Evolutionary conservation across 2,888 invertebrate species (phyloP), one percentile per base, ranked within the genome.

Genomic region (Cheilosia variabilis): DNA sequence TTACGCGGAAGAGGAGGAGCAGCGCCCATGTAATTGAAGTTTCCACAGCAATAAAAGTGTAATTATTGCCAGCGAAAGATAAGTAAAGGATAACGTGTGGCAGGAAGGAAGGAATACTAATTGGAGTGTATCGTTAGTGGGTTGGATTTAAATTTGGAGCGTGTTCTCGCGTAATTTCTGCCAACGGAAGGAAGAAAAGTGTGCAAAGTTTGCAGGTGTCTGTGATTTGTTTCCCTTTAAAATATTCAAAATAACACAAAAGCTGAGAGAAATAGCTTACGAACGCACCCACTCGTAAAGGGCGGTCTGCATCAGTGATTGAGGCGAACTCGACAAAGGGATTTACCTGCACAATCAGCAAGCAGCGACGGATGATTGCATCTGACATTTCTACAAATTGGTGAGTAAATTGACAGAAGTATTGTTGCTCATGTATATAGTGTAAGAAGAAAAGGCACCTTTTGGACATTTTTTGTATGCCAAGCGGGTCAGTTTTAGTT

Each of bases 1-100:
- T 72, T 76, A 86, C 86, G 86, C 86, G 86, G 86, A 86, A 86
- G 81, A 86, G 86, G 86, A 73, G 86, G 80, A 81, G 71, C 81
- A 37, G 47, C n/a, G 27, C 71, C 37, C 76, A 58, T 86, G 62
- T 86, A 86, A 86, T 86, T 86, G 77, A 77, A 66, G 77, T 81
- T 84, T 73, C n/a, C 31, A 72, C 17, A 77, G 63, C 69, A 78
- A 69, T 75, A 76, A 60, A 60, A 58, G 66, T 66, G 66, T 77
- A 86, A 86, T 86, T 76, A 86, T 86, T 76, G 76, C 62, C 24
- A 69, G 45, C 34, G 60, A 52, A 15, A 24, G 2, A 15, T 17
- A 79, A 31, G 31, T 31, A 31, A 86, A 80, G 72, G 76, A 81
- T 86, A 81, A 78, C 83, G 55, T 68, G 41, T 24, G 52, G 10